These are phyloP conservation scores for Hydropsyche betteni DNA, from an alignment of 2,888 invertebrate species.

Conservation along the genomic window DNA sequence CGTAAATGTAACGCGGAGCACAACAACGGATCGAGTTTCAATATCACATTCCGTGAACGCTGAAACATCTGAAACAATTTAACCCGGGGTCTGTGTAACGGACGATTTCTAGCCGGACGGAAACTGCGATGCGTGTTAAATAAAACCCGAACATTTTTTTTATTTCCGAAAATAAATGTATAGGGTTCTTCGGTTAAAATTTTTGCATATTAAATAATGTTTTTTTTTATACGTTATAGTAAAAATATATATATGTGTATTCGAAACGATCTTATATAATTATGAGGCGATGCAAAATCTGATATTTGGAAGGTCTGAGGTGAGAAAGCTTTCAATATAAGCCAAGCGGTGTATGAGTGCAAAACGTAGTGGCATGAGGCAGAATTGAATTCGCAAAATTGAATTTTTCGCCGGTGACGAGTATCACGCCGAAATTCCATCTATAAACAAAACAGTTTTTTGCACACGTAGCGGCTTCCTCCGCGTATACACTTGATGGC, in stretches of 20 bases:
- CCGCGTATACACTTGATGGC: conserved; percentile 24
- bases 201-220: no score
- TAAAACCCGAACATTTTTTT: no score
- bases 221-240: no score
- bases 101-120: no score
- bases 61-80: conserved; percentile 27
- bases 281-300: no score
- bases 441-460: conserved; percentile 32
- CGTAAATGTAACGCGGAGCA: conserved; percentile 16
- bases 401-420: conserved; percentile 29
- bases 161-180: no score
- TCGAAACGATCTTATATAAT: no score
- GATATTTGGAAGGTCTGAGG: background rate
- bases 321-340: no score
- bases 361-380: background rate
- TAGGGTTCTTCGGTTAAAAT: no score
- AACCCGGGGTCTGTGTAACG: background rate
- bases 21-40: conserved; percentile 8
- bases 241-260: no score
- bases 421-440: conserved; percentile 28
- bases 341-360: background rate
- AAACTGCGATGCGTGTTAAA: no score
- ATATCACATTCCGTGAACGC: conserved; percentile 25
- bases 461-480: background rate
- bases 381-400: conserved; percentile 25